Base-by-base conservation (phyloP, 2,797 vertebrate genomes). In the Enoplosus armatus region DNA sequence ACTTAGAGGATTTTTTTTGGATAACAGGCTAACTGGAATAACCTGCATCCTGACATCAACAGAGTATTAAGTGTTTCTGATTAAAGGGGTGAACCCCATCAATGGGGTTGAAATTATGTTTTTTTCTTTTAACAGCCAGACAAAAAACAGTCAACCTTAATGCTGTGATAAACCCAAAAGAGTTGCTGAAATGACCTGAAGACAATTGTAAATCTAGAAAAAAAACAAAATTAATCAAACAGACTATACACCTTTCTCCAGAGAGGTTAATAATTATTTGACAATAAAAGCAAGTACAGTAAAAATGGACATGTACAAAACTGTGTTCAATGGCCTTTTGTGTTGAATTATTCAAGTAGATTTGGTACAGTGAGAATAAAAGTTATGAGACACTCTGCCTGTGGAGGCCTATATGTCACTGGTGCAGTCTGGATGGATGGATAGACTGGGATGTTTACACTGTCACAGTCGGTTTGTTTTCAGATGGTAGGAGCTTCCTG, bases 331-430 rank as follows among this genome's bases (percentile, higher is more conserved):
- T 95, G 94, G 94, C 95, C 91, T 94, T 92, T 90, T 90, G 75
- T 92, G 87, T 92, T 92, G 85, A 81, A 87, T 86, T 88, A 90
- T 95, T 96, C 96, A 96, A 96, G 95, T 96, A 95, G 89, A 90
- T 94, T 94, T 92, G 91, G 91, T 95, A 94, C 94, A 96, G 94
- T 94, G 93, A 94, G 91, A 91, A 39, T 77, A 75, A 87, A 90
- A 72, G 75, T 82, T 78, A 81, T 55, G 72, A 85, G 84, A 89
- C 81, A 75, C 86, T 72, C 74, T 72, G 80, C 80, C 83, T 85
- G 70, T 77, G 85, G 84, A 89, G 73, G 84, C 86, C 87, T 89
- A 58, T 68, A 70, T 81, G 81, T 89, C 84, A 80, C 68, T 43
- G 67, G 58, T 82, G 80, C 89, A 81, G 78, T 91, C 84, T 91